phyloP scores from a whole-genome alignment of 2,797 vertebrate genomes.

The Sebastes nivosus region DNA sequence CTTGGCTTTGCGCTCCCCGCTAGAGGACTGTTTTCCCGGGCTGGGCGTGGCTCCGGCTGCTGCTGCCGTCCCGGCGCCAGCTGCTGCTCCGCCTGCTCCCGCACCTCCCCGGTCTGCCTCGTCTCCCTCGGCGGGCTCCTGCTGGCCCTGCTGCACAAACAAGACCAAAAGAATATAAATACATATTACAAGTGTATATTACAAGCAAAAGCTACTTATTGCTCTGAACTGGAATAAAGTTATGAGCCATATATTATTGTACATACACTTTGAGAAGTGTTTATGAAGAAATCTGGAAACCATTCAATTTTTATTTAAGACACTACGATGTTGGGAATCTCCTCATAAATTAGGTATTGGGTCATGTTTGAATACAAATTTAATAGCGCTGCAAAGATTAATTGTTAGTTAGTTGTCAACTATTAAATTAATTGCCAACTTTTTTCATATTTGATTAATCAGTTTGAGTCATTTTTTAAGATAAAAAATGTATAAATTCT shows the following conservation, averaged over 20 bases:
- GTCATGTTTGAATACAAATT: not conserved
- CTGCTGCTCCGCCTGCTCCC: slow-evolving; percentile 44
- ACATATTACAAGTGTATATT: not conserved
- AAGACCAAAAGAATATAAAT: not conserved
- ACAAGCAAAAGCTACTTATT: not conserved
- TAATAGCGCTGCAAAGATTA: not conserved
- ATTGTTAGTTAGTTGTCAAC: no score
- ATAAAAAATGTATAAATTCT: no score
- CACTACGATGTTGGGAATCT: not conserved
- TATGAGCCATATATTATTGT: not conserved
- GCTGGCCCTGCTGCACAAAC: slow-evolving; percentile 73
- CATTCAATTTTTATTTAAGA: not conserved
- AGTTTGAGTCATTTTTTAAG: no score
- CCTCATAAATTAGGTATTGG: not conserved
- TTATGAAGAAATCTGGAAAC: not conserved
- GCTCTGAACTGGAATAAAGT: not conserved
- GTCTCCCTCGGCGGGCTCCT: slow-evolving; percentile 69
- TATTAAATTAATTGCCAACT: no score
- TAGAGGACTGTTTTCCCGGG: slow-evolving; percentile 87
- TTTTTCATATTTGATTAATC: no score
- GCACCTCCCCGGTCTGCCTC: slow-evolving; percentile 59
- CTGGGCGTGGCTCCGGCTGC: slow-evolving; percentile 77
- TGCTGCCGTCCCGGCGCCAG: slow-evolving; percentile 40
- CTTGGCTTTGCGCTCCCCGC: slow-evolving; percentile 92
- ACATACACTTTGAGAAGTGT: not conserved